Evolutionary conservation across 53 echinoderm and acorn worm genomes (phyloP).

Genomic region (Echinometra lucunter): DNA sequence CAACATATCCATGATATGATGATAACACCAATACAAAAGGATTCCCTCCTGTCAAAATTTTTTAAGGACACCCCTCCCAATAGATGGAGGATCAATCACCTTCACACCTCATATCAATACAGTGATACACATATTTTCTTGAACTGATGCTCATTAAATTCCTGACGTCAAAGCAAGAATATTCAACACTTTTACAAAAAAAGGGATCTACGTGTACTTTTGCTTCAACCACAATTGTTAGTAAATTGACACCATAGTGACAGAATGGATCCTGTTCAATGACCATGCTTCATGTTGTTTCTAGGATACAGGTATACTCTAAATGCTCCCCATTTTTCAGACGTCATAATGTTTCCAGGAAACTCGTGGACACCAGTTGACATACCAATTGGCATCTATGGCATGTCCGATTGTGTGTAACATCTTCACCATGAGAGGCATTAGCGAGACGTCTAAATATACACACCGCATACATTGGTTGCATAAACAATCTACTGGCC

Average conservation of each 20-base stretch:
- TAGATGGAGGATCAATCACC: neutral
- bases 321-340: conserved; percentile 7
- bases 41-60: neutral
- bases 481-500: neutral
- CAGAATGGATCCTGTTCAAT: conserved; percentile 3
- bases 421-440: neutral
- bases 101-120: neutral
- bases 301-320: neutral
- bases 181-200: neutral
- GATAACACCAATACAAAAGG: no score
- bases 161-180: neutral
- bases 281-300: conserved; percentile 40
- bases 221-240: neutral
- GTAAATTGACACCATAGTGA: neutral
- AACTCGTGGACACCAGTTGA: conserved; percentile 22
- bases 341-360: conserved; percentile 44
- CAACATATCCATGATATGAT: no score
- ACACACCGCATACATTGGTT: neutral
- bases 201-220: neutral
- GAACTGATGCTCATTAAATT: neutral
- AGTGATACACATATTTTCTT: neutral
- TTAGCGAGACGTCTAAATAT: neutral
- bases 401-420: conserved; percentile 9
- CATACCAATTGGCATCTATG: conserved; percentile 33
- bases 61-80: neutral